These are phyloP conservation scores for Cristatella mucedo DNA, from an alignment of 2,888 invertebrate genomes.

Conservation along the genomic window DNA sequence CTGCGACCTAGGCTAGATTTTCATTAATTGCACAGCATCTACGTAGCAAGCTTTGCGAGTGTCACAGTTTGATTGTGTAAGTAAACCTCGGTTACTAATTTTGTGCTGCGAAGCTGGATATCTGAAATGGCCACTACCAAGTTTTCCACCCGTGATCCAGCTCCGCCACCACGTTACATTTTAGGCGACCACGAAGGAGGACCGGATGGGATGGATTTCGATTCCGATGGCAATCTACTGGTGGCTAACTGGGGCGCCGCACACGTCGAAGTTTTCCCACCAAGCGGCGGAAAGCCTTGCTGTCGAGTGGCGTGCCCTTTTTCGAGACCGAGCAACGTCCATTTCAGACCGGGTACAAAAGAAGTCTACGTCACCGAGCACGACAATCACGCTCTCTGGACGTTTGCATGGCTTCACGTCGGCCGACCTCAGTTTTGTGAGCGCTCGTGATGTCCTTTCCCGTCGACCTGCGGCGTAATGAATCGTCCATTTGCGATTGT, in stretches of 20 bases:
- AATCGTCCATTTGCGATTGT: too few species aligned
- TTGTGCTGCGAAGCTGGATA: too few species aligned
- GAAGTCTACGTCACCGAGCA: slow-evolving; percentile 29
- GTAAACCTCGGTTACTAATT: too few species aligned
- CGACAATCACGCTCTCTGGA: slow-evolving; percentile 25
- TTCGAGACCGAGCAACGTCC: slow-evolving; percentile 23
- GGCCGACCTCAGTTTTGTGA: slow-evolving; percentile 28
- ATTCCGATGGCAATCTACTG: slow-evolving; percentile 24
- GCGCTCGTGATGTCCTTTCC: too few species aligned
- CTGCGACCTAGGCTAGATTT: too few species aligned
- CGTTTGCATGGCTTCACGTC: slow-evolving; percentile 24
- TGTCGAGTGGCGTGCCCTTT: slow-evolving; percentile 26
- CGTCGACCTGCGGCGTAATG: too few species aligned
- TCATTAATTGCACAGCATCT: too few species aligned
- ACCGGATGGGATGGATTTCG: slow-evolving; percentile 34
- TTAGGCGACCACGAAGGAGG: slow-evolving; percentile 24
- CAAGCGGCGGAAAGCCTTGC: slow-evolving; percentile 20
- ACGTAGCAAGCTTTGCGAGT: too few species aligned
- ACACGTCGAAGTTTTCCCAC: slow-evolving; percentile 26
- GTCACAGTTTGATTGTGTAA: too few species aligned
- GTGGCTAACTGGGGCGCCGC: slow-evolving; percentile 28
- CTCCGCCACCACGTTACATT: too few species aligned
- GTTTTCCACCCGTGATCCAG: too few species aligned
- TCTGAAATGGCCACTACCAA: too few species aligned
- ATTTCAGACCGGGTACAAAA: slow-evolving; percentile 22